phyloP scores from a whole-genome alignment of 2,797 vertebrate species.

The Eulemur albifrons region DNA sequence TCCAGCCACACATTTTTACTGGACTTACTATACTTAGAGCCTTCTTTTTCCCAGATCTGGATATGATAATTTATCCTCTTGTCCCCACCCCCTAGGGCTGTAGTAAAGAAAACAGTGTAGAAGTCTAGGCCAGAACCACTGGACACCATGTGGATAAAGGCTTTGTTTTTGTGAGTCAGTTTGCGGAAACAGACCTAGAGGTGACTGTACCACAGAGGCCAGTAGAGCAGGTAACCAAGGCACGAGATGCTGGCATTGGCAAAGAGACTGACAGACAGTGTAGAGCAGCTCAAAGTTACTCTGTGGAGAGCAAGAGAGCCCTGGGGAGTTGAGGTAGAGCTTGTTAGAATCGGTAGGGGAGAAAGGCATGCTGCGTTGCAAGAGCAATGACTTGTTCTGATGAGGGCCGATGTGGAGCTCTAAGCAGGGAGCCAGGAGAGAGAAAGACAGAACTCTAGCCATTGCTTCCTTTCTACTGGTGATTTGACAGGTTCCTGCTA shows the following conservation, averaged over 20 bases:
- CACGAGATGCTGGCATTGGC: neutral
- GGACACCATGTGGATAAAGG: neutral
- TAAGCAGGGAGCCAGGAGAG: neutral
- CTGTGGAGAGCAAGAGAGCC: rapidly evolving
- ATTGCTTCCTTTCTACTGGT: neutral
- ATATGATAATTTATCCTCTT: neutral
- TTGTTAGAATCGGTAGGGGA: neutral
- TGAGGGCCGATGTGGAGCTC: neutral
- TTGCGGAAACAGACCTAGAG: neutral
- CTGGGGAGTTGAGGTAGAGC: neutral
- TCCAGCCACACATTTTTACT: neutral
- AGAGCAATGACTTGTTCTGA: neutral
- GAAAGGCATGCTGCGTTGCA: neutral
- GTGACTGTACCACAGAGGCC: rapidly evolving
- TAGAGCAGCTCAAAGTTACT: neutral
- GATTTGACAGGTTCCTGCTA: neutral
- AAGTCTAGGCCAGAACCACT: neutral
- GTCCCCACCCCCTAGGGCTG: rapidly evolving
- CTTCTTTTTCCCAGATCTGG: neutral
- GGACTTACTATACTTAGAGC: too few relatives aligned
- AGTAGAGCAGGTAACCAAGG: neutral
- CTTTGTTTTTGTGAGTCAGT: too few relatives aligned
- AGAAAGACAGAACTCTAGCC: too few relatives aligned
- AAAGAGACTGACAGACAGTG: rapidly evolving
- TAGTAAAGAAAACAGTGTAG: neutral